Evolutionary conservation across 2,888 invertebrate species (phyloP).

Genomic region (Pseudeuparius sepicola): DNA sequence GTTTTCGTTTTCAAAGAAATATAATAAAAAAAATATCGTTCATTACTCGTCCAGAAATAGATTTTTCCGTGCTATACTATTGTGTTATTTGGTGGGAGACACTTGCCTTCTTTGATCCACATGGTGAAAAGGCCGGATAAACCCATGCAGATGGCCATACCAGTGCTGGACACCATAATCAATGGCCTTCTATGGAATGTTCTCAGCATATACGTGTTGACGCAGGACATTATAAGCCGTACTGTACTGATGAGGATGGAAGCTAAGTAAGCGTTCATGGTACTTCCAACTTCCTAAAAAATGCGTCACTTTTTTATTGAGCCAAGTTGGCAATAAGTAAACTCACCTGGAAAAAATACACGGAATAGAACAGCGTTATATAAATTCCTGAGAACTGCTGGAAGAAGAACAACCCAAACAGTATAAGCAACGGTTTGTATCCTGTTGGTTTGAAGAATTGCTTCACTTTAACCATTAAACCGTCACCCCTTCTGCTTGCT

Average conservation of each 20-base stretch:
- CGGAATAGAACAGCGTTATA: conserved; percentile 50
- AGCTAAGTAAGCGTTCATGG: conserved; percentile 44
- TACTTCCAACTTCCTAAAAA: conserved; percentile 42
- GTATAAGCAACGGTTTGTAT: conserved; percentile 47
- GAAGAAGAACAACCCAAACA: conserved; percentile 46
- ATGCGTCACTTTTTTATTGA: neutral
- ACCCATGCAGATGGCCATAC: conserved; percentile 47
- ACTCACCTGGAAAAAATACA: conserved; percentile 46
- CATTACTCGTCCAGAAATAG: too few species aligned
- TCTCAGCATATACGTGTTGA: conserved; percentile 46
- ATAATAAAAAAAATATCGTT: too few species aligned
- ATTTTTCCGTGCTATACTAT: too few species aligned
- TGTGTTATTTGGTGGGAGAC: too few species aligned
- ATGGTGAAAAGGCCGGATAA: conserved; percentile 47
- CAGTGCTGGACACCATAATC: conserved; percentile 43
- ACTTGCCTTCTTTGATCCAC: conserved; percentile 39
- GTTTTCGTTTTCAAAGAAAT: too few species aligned
- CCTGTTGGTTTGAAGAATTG: conserved; percentile 46
- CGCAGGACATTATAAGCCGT: conserved; percentile 46
- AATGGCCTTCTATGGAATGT: conserved; percentile 44
- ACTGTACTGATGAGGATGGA: conserved; percentile 49
- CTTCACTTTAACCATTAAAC: conserved; percentile 33
- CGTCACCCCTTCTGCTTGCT: conserved; percentile 33
- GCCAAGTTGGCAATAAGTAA: neutral
- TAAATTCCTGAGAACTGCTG: conserved; percentile 54